A percentile compares a stretch with the other conserved stretches of the same genome.
Evolutionary conservation across 2,888 invertebrate species (phyloP).

Genomic region (Abrostola triplasia): DNA sequence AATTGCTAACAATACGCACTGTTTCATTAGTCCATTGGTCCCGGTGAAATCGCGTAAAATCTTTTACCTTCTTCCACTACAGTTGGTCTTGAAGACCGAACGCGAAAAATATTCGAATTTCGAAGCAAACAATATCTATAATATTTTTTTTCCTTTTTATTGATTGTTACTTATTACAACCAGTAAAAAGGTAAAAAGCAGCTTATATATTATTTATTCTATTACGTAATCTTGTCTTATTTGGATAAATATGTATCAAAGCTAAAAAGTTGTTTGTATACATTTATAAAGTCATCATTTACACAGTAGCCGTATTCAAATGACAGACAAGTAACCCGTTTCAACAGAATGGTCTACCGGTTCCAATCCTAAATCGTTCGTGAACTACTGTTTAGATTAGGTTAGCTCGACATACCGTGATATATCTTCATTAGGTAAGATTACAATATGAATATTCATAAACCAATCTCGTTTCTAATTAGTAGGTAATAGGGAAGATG

Average conservation of each 20-base stretch:
- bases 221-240: not conserved
- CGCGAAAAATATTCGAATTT: not conserved
- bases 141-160: too few relatives aligned
- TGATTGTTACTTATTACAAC: not conserved
- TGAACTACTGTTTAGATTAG: not conserved
- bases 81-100: slow-evolving; percentile 1
- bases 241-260: not conserved
- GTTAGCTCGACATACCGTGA: not conserved
- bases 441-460: not conserved
- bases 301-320: slow-evolving; percentile 1
- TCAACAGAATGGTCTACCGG: slow-evolving; percentile 13
- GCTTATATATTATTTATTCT: not conserved
- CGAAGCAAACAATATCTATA: not conserved
- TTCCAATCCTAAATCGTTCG: not conserved
- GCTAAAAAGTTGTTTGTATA: not conserved
- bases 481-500: too few relatives aligned
- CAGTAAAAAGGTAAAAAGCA: too few relatives aligned
- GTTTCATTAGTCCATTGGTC: slow-evolving; percentile 45
- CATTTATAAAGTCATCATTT: slow-evolving; percentile 1
- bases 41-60: slow-evolving; percentile 20
- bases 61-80: slow-evolving; percentile 1
- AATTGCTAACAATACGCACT: slow-evolving; percentile 46
- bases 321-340: slow-evolving; percentile 1
- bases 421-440: not conserved
- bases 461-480: not conserved